phyloP scores from a whole-genome alignment of 2,797 vertebrate genomes.

The Hapalemur alaotrensis region DNA sequence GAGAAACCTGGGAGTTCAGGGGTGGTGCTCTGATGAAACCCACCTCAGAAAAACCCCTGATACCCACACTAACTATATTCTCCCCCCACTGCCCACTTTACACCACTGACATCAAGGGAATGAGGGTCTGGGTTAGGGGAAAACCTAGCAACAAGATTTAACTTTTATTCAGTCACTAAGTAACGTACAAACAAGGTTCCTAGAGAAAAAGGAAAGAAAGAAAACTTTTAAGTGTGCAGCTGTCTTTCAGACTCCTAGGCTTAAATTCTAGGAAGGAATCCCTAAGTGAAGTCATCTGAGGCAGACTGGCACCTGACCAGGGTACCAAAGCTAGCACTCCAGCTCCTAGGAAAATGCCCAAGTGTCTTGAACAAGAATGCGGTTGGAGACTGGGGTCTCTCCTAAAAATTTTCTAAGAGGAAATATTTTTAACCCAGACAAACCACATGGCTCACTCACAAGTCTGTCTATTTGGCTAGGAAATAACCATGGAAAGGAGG shows the following conservation, averaged over 20 bases:
- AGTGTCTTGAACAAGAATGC: not conserved
- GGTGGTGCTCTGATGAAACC: not conserved
- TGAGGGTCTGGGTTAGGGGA: not conserved
- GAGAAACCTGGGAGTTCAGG: not conserved
- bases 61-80: not conserved
- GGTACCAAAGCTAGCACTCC: not conserved
- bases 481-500: conserved; percentile 55
- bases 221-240: not conserved
- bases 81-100: too few species aligned
- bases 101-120: not conserved
- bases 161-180: not conserved
- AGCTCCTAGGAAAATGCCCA: not conserved
- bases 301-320: not conserved
- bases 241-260: not conserved
- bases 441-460: conserved; percentile 21
- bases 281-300: not conserved
- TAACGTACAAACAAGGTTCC: not conserved
- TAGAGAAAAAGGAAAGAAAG: not conserved
- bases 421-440: conserved; percentile 63
- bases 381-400: conserved; percentile 39
- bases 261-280: conserved; percentile 24
- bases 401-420: conserved; percentile 34
- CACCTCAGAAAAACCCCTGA: not conserved
- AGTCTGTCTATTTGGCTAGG: conserved; percentile 32
- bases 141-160: not conserved